phyloP scores from a whole-genome alignment of 2,888 invertebrate species.

The Crematogaster levior region DNA sequence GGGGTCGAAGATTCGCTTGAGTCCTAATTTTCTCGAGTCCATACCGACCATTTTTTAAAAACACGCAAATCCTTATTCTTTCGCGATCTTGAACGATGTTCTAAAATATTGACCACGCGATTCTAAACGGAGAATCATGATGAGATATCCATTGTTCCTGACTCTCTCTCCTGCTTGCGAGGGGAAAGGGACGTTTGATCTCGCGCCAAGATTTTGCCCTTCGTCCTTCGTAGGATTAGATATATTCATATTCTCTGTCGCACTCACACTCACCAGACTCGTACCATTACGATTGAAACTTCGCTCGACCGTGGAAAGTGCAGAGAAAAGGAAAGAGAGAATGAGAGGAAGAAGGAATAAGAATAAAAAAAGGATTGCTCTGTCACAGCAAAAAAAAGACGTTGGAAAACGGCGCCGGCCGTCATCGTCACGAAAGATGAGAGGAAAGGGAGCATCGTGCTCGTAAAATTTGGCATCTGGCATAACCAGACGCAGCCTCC shows the following conservation, averaged over 20 bases:
- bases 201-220: slow-evolving; percentile 74
- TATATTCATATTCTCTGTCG: slow-evolving; percentile 40
- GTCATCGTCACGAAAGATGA: slow-evolving; percentile 23
- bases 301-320: slow-evolving; percentile 75
- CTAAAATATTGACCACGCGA: slow-evolving; percentile 13
- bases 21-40: not conserved
- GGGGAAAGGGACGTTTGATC: slow-evolving; percentile 74
- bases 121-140: slow-evolving; percentile 54
- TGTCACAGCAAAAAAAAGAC: slow-evolving; percentile 20
- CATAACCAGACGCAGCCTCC: slow-evolving; percentile 38
- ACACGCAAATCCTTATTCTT: not conserved
- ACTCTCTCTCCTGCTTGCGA: slow-evolving; percentile 22
- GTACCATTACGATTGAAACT: slow-evolving; percentile 80
- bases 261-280: slow-evolving; percentile 60
- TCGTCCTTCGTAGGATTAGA: slow-evolving; percentile 76
- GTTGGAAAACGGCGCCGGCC: slow-evolving; percentile 38
- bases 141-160: slow-evolving; percentile 37
- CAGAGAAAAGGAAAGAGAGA: slow-evolving; percentile 48
- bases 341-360: slow-evolving; percentile 25
- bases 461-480: slow-evolving; percentile 78
- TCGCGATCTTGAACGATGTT: not conserved
- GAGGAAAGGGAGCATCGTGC: slow-evolving; percentile 21
- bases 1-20: not conserved
- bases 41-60: not conserved
- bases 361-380: slow-evolving; percentile 16